These are phyloP conservation scores for Apodemus speciosus DNA, from an alignment of 2,113 vertebrate species.

Conservation along the genomic window DNA sequence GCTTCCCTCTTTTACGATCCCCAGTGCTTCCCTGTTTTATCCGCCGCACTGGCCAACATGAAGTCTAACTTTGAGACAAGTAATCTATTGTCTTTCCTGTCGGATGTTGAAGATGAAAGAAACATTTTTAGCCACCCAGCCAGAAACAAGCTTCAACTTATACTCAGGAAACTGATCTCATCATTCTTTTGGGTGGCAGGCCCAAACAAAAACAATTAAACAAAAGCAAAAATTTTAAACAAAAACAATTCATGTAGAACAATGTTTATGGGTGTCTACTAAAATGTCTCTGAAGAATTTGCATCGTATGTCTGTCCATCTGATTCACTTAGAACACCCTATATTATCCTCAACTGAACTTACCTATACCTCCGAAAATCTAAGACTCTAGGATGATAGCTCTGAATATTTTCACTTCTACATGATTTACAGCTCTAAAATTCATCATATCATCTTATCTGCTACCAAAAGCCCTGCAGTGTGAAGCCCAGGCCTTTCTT, in stretches of 20 bases:
- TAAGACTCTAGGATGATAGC: background rate
- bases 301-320: background rate
- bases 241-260: background rate
- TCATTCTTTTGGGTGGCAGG: background rate
- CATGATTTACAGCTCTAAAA: background rate
- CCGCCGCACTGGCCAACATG: background rate
- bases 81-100: background rate
- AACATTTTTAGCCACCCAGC: background rate
- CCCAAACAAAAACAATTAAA: background rate
- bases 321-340: background rate
- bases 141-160: background rate
- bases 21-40: background rate
- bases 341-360: background rate
- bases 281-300: background rate
- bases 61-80: background rate
- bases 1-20: background rate
- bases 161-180: background rate
- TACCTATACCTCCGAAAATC: background rate
- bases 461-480: background rate
- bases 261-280: background rate
- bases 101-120: background rate
- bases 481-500: background rate
- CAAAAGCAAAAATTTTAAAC: background rate
- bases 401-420: background rate
- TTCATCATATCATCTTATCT: background rate